A percentile compares a stretch with the other conserved stretches of the same genome.
Evolutionary conservation across 2,888 invertebrate species (phyloP).

Genomic region (Thereva nobilitata): DNA sequence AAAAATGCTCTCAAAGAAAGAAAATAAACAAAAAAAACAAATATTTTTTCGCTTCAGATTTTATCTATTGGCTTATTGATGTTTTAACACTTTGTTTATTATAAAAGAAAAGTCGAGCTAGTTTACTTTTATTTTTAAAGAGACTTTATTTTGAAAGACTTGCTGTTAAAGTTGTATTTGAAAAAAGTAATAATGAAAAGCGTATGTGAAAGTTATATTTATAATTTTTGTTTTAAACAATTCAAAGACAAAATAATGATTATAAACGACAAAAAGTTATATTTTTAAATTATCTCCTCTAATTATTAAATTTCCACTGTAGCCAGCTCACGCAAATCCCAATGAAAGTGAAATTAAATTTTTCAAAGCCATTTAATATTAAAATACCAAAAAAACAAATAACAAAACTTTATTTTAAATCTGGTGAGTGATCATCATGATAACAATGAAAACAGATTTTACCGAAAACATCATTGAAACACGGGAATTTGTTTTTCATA

Average conservation of each 20-base stretch:
- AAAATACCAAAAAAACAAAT: conserved; percentile 24
- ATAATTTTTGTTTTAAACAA: conserved; percentile 12
- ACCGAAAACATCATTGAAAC: conserved; percentile 17
- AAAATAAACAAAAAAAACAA: conserved; percentile 22
- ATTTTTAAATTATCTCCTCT: conserved; percentile 24
- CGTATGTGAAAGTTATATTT: not conserved
- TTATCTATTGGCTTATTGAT: conserved; percentile 45
- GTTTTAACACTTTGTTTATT: conserved; percentile 45
- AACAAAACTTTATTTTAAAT: conserved; percentile 22
- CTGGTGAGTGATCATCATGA: conserved; percentile 37
- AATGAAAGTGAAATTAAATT: conserved; percentile 45
- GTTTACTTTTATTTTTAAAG: conserved; percentile 9
- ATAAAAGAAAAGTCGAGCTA: conserved; percentile 40
- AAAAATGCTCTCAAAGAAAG: conserved; percentile 16
- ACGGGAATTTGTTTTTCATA: not conserved
- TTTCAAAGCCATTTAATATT: conserved; percentile 8
- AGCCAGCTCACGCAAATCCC: conserved; percentile 46
- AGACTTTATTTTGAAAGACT: conserved; percentile 5
- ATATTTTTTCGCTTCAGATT: conserved; percentile 45
- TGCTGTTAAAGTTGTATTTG: conserved; percentile 2
- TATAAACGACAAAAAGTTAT: conserved; percentile 8
- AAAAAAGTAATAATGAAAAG: not conserved
- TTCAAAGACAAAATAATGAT: not conserved
- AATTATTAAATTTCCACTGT: conserved; percentile 40
- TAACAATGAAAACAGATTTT: conserved; percentile 2